phyloP scores from a whole-genome alignment of 2,888 invertebrate species.

The Tridacna gigas region DNA sequence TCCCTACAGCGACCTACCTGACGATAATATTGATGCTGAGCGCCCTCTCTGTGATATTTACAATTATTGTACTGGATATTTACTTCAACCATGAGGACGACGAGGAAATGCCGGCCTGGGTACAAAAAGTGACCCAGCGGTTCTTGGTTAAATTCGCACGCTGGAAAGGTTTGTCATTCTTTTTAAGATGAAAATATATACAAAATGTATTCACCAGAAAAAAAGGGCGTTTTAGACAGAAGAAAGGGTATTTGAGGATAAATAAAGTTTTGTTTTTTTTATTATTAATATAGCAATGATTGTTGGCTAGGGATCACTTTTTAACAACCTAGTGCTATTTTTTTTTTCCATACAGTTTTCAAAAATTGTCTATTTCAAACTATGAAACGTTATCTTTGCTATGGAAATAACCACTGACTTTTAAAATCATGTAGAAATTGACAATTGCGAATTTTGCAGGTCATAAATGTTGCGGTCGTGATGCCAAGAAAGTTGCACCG shows the following conservation, averaged over 20 bases:
- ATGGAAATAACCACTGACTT: neutral
- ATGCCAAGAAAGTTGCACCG: neutral
- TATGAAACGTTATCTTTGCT: too few relatives aligned
- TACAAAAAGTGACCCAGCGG: constrained; percentile 41
- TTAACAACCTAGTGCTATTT: too few relatives aligned
- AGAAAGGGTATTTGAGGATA: too few relatives aligned
- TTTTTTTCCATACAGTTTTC: too few relatives aligned
- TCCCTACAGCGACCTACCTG: constrained; percentile 51
- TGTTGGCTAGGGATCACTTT: too few relatives aligned
- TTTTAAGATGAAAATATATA: too few relatives aligned
- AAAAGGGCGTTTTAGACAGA: too few relatives aligned
- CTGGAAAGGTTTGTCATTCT: constrained; percentile 46
- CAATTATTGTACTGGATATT: constrained; percentile 58
- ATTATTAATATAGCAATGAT: too few relatives aligned
- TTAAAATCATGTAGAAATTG: neutral
- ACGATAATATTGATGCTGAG: constrained; percentile 60
- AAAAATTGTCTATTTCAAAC: too few relatives aligned
- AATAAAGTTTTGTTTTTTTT: too few relatives aligned
- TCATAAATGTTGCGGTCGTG: constrained; percentile 15
- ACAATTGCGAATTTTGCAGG: neutral
- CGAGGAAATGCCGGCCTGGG: constrained; percentile 52
- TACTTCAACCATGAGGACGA: constrained; percentile 62
- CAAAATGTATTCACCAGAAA: too few relatives aligned
- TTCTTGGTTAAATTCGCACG: constrained; percentile 43
- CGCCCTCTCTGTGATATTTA: constrained; percentile 58